phyloP scores from a whole-genome alignment of 2,113 vertebrate genomes.

The Sturnira hondurensis region DNA sequence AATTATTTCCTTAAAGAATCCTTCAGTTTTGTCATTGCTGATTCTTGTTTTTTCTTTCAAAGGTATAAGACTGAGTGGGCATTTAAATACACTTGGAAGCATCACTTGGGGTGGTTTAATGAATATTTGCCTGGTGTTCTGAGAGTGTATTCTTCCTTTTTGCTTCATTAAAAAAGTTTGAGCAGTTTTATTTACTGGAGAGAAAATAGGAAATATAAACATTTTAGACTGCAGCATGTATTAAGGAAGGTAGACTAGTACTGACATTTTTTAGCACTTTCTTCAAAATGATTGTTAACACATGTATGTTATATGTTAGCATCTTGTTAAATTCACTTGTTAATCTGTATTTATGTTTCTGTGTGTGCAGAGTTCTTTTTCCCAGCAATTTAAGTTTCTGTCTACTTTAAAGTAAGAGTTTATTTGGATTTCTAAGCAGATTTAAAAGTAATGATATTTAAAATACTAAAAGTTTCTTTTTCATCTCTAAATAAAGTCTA shows the following conservation, averaged over 20 bases:
- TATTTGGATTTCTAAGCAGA: conserved; percentile 29
- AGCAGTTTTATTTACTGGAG: neutral
- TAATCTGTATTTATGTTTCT: conserved; percentile 1
- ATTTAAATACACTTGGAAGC: neutral
- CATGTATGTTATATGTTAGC: neutral
- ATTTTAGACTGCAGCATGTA: neutral
- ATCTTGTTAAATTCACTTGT: conserved; percentile 9
- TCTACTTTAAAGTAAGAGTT: conserved; percentile 28
- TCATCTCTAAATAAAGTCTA: conserved; percentile 11
- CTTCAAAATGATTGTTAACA: neutral
- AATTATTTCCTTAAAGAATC: neutral
- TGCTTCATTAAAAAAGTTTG: neutral
- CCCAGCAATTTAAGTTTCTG: neutral
- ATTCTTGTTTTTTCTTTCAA: neutral
- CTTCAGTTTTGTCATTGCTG: neutral
- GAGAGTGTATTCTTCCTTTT: neutral
- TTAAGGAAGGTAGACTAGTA: neutral
- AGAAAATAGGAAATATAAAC: neutral
- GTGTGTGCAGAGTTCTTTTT: neutral
- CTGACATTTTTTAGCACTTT: neutral
- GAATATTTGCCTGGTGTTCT: neutral
- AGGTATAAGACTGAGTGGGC: neutral
- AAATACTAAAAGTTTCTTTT: neutral
- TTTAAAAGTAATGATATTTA: neutral
- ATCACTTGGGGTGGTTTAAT: neutral